Conservation (phyloP, 2,113 vertebrate genomes). For the Paralichthys olivaceus region DNA sequence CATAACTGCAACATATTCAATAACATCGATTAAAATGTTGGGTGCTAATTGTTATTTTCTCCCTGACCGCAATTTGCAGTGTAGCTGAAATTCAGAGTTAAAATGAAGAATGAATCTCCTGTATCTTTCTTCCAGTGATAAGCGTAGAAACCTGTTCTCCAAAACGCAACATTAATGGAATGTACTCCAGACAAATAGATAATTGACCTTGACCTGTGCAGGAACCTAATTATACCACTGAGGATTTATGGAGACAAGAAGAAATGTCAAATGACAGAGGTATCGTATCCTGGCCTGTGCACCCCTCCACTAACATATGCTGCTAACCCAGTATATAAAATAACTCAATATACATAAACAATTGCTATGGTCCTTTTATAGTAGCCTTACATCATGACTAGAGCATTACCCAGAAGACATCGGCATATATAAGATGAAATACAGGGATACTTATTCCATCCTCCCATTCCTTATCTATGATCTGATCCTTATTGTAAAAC, state of each 20-base stretch:
- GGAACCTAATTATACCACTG: slow-evolving; percentile 40
- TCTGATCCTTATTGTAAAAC: slow-evolving; percentile 40
- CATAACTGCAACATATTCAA: not conserved
- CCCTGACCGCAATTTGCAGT: not conserved
- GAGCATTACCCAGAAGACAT: not conserved
- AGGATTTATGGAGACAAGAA: not conserved
- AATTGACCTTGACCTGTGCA: slow-evolving; percentile 52
- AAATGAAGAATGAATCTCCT: not conserved
- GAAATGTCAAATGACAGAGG: slow-evolving; percentile 8
- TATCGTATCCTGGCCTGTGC: not conserved
- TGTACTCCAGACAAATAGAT: slow-evolving; percentile 36
- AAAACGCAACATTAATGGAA: slow-evolving; percentile 40
- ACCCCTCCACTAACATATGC: not conserved
- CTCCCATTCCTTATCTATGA: slow-evolving; percentile 23
- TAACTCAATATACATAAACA: not conserved
- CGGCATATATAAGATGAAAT: slow-evolving; percentile 8
- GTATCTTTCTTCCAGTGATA: slow-evolving; percentile 4
- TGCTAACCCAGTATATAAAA: slow-evolving; percentile 14
- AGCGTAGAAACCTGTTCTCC: slow-evolving; percentile 3
- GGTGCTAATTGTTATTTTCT: slow-evolving; percentile 27
- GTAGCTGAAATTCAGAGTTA: not conserved
- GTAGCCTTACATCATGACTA: not conserved
- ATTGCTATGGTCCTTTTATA: not conserved
- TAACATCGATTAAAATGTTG: not conserved
- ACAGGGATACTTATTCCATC: not conserved